Evolutionary conservation across 2,888 invertebrate genomes (phyloP).

Genomic region (Zygaena filipendulae): DNA sequence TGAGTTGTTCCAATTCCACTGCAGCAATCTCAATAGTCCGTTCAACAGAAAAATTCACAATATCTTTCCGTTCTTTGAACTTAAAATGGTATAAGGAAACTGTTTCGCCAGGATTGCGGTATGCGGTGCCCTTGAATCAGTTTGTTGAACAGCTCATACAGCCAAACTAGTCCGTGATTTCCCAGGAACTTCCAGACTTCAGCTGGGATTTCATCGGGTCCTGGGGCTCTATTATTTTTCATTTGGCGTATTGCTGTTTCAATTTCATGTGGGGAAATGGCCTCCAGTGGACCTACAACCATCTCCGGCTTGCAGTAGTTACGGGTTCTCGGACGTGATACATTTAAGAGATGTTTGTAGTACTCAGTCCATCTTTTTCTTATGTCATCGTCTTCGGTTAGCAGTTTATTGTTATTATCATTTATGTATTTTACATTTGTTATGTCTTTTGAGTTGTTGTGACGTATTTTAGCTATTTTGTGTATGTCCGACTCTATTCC

Average conservation of each 20-base stretch:
- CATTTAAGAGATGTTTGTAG: too few species aligned
- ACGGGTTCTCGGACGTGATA: too few species aligned
- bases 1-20: conserved; percentile 1
- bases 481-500: too few species aligned
- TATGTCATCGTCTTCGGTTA: background rate
- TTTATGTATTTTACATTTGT: too few species aligned
- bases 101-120: conserved; percentile 1
- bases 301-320: too few species aligned
- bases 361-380: conserved; percentile 1
- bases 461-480: background rate
- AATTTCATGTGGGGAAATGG: background rate
- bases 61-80: too few species aligned
- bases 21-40: conserved; percentile 4
- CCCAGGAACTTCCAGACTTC: background rate
- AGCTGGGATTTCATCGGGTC: conserved; percentile 1
- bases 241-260: conserved; percentile 1
- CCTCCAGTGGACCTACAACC: background rate
- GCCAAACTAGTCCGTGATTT: background rate
- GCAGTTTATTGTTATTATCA: background rate
- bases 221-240: conserved; percentile 1
- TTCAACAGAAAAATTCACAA: too few species aligned
- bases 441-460: too few species aligned
- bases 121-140: background rate
- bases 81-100: conserved; percentile 2
- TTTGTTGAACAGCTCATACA: conserved; percentile 1